Conservation (phyloP, 2,797 vertebrate species). For the Botia almorhae region DNA sequence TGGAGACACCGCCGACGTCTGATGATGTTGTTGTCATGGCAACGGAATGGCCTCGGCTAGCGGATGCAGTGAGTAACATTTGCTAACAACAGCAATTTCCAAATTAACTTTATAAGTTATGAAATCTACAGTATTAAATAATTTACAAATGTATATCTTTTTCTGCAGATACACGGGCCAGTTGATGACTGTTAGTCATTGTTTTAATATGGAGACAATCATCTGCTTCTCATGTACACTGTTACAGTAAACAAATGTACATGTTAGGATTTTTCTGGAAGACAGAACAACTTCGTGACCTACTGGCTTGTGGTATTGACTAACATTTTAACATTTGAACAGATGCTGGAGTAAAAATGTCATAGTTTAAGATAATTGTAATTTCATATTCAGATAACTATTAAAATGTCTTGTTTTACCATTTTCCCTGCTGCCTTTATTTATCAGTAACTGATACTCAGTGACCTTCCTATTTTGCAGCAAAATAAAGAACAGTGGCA, state of each 20-base stretch:
- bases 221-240: slow-evolving; percentile 7
- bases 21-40: slow-evolving; percentile 83
- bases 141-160: slow-evolving; percentile 1
- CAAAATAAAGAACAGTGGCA: background rate
- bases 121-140: background rate
- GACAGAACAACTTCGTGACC: background rate
- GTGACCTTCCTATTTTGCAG: background rate
- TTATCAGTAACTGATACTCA: background rate
- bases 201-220: slow-evolving; percentile 12
- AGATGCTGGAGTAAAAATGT: background rate
- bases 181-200: slow-evolving; percentile 69
- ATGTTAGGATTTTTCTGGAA: background rate
- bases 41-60: slow-evolving; percentile 84
- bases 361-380: background rate
- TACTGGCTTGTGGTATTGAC: background rate
- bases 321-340: slow-evolving; percentile 4
- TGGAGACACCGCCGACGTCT: slow-evolving; percentile 80
- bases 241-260: slow-evolving; percentile 24
- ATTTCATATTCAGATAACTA: slow-evolving; percentile 8
- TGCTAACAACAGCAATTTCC: background rate
- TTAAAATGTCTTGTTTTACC: slow-evolving; percentile 41
- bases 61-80: slow-evolving; percentile 75
- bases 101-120: too few species aligned
- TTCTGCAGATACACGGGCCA: slow-evolving; percentile 77
- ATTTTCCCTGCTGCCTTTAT: background rate